phyloP scores from a whole-genome alignment of 2,888 invertebrate genomes.

The Micropterix aruncella region DNA sequence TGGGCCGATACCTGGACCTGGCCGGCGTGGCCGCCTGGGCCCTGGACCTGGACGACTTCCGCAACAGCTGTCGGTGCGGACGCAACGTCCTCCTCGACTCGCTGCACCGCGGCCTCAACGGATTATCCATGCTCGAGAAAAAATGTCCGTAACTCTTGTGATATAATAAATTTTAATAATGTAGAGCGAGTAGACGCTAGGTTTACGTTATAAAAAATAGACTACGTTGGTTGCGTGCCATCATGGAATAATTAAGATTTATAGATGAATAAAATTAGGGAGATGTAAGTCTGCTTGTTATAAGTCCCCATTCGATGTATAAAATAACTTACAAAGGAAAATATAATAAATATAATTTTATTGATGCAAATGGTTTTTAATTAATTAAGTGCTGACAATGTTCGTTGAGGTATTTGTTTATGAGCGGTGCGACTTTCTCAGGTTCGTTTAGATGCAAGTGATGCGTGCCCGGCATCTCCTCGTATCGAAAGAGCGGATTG shows the following conservation, averaged over 20 bases:
- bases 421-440: conserved; percentile 36
- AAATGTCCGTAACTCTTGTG: not conserved
- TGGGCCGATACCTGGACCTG: conserved; percentile 40
- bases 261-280: too few relatives aligned
- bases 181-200: not conserved
- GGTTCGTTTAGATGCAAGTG: conserved; percentile 64
- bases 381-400: not conserved
- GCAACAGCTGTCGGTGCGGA: conserved; percentile 52
- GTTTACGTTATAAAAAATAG: too few relatives aligned
- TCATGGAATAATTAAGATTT: too few relatives aligned
- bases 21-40: conserved; percentile 72
- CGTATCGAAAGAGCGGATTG: conserved; percentile 40
- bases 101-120: conserved; percentile 36
- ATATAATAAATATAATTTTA: not conserved
- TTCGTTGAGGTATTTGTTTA: conserved; percentile 37
- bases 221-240: too few relatives aligned
- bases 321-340: not conserved
- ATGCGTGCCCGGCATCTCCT: conserved; percentile 52
- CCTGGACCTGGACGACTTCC: conserved; percentile 64
- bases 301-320: not conserved
- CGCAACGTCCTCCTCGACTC: conserved; percentile 53
- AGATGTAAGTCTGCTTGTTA: not conserved
- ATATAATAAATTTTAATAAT: not conserved
- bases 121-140: not conserved
- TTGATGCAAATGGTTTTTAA: not conserved